Evolutionary conservation across 2,113 vertebrate genomes (phyloP).

Genomic region (Amphiprion ocellaris): DNA sequence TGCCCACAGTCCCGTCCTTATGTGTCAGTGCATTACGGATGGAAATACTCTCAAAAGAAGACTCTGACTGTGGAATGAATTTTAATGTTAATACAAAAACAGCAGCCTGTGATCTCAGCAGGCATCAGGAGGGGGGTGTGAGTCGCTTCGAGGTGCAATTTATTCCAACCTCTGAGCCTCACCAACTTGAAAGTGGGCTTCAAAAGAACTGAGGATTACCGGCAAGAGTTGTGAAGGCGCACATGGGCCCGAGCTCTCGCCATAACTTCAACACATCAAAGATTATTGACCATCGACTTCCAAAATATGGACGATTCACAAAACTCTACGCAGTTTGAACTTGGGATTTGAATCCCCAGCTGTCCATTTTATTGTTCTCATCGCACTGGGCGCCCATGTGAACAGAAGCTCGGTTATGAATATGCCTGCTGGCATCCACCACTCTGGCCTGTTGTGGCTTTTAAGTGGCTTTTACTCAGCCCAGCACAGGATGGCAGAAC

Average conservation of each 20-base stretch:
- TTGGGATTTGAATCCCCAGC: constrained; percentile 33
- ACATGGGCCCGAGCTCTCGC: constrained; percentile 39
- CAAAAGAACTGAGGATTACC: constrained; percentile 79
- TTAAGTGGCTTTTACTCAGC: constrained; percentile 70
- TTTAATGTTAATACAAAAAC: constrained; percentile 84
- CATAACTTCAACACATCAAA: constrained; percentile 70
- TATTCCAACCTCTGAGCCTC: constrained; percentile 79
- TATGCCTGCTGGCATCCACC: constrained; percentile 44
- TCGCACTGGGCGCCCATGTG: constrained; percentile 38
- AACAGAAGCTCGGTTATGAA: constrained; percentile 58
- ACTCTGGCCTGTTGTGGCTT: constrained; percentile 59
- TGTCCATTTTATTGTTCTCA: constrained; percentile 34
- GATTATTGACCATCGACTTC: constrained; percentile 61
- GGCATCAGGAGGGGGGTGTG: constrained; percentile 72
- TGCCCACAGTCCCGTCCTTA: constrained; percentile 59
- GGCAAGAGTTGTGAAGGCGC: constrained; percentile 60
- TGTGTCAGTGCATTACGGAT: constrained; percentile 72
- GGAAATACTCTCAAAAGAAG: constrained; percentile 78
- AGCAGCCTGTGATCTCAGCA: constrained; percentile 85
- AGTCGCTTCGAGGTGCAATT: constrained; percentile 82
- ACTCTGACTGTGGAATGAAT: constrained; percentile 77
- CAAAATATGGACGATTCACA: constrained; percentile 50
- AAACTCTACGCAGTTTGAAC: constrained; percentile 30
- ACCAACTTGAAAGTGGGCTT: constrained; percentile 83
- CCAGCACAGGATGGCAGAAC: constrained; percentile 63